Base-by-base conservation (phyloP, 2,797 vertebrate genomes). In the Esox lucius region DNA sequence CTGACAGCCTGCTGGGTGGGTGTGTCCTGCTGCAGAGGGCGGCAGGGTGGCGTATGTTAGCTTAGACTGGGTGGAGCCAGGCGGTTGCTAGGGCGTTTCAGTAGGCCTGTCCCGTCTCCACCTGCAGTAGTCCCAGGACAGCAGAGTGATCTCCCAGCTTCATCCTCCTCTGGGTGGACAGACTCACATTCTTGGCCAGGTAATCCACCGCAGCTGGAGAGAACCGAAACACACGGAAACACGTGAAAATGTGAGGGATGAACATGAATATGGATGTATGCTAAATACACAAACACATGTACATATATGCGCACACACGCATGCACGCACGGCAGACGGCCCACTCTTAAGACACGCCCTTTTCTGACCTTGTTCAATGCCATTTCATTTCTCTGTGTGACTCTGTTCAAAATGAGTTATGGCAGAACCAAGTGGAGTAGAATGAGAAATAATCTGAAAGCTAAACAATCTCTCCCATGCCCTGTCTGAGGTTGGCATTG, bases 91-190 rank as follows among this genome's bases (percentile, higher is more conserved):
- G 51, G 31, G 49, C 22, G 49, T 71, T 87, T 95, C 86, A 99
- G 87, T 99, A 98, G 70, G 97, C 97, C 89, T 99, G 98, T 85
- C 98, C 97, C 0, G 98, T 99, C 89, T 99, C 98, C 88, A 94
- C 90, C 17, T 94, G 93, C 82, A 96, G 93, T 75, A 96, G 94
- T 31, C 95, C 95, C 89, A 96, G 91, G 49, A 96, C 95, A 0
- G 95, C 94, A 0, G 97, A 98, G 86, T 98, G 97, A 80, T 98
- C 97, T 1, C 95, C 94, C 0, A 99, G 94, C 91, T 99, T 99
- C 96, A 99, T 96, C 90, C 96, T 92, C 72, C 96, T 95, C 91
- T 98, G 97, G 51, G 95, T 96, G 82, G 96, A 96, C 85, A 99
- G 93, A 90, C 98, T 97, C 84, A 99, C 98, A 12, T 99, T 99